Percentiles rank a stretch among this genome's conserved stretches.
These are phyloP conservation scores for Caradrina kadenii DNA, from an alignment of 2,888 invertebrate species.

Conservation along the genomic window DNA sequence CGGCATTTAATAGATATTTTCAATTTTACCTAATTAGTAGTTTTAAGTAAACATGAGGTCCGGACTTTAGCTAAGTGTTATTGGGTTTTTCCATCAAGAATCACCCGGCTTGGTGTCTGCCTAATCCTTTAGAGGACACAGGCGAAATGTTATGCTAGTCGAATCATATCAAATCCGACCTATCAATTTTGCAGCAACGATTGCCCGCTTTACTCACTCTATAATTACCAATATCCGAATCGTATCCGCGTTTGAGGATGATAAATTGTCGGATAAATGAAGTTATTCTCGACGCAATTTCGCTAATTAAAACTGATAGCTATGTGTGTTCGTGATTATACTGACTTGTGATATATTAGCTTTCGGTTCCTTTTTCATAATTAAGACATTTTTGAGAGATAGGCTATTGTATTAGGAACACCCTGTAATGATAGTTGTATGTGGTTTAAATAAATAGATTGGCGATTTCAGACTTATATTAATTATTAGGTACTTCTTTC, in stretches of 20 bases:
- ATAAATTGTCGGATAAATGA: slow-evolving; percentile 31
- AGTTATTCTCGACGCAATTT: slow-evolving; percentile 26
- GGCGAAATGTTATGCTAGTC: neutral
- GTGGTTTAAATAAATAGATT: no score
- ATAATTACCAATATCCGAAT: slow-evolving; percentile 23
- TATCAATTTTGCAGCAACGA: slow-evolving; percentile 8
- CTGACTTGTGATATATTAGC: slow-evolving; percentile 9
- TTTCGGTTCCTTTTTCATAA: neutral
- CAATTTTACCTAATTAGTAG: no score
- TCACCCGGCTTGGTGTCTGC: no score
- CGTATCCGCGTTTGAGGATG: slow-evolving; percentile 26
- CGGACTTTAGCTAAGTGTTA: no score
- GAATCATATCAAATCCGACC: neutral
- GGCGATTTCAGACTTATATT: no score
- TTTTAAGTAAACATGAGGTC: no score
- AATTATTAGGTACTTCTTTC: no score
- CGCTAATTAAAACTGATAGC: slow-evolving; percentile 43
- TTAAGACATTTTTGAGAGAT: no score
- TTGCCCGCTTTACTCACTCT: slow-evolving; percentile 17
- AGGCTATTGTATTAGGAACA: no score
- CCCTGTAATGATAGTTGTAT: no score
- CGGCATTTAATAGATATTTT: no score
- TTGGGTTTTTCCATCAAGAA: no score
- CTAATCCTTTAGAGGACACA: neutral
- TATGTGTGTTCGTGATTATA: neutral